Evolutionary conservation across 2,113 vertebrate genomes (phyloP), one percentile per base, ranked within the genome.

Genomic region (Osmerus eperlanus): DNA sequence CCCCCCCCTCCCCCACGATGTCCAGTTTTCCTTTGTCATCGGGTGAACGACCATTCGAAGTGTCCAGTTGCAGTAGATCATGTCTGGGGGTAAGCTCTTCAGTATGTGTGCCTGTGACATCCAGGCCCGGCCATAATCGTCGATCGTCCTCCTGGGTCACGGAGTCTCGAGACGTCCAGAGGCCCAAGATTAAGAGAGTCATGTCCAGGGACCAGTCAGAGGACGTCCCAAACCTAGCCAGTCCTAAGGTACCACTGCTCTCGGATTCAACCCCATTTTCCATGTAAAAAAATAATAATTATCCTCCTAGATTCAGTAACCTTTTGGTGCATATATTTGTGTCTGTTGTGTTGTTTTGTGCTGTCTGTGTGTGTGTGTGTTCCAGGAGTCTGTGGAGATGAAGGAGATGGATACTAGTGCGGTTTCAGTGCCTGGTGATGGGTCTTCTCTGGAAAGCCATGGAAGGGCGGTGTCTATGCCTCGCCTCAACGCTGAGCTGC

Each of bases 401-500:
- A 94, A 79, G 83, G 93, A 94, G 79, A 93, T 96, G 86, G 91
- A 93, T 61, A 90, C 93, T 76, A 92, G 91, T 8, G 77, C 86
- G 69, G 93, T 89, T 0, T 79, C 73, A 3, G 67, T 75, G 41
- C 78, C 90, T 5, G 92, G 91, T 7, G 89, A 89, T 29, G 93
- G 92, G 0, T 88, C 90, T 0, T 93, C 92, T 23, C 89, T 99
- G 86, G 95, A 98, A 88, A 95, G 85, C 87, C 95, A 98, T 75
- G 94, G 95, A 3, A 81, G 95, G 56, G 97, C 97, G 0, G 94
- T 93, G 15, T 99, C 97, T 29, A 98, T 99, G 97, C 97, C 97
- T 0, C 93, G 95, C 56, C 93, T 98, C 77, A 95, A 91, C 0
- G 89, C 93, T 0, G 95, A 97, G 79, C 92, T 93, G 52, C 95